Base-by-base conservation (phyloP, 2,797 vertebrate species). In the Heterohyrax brucei region DNA sequence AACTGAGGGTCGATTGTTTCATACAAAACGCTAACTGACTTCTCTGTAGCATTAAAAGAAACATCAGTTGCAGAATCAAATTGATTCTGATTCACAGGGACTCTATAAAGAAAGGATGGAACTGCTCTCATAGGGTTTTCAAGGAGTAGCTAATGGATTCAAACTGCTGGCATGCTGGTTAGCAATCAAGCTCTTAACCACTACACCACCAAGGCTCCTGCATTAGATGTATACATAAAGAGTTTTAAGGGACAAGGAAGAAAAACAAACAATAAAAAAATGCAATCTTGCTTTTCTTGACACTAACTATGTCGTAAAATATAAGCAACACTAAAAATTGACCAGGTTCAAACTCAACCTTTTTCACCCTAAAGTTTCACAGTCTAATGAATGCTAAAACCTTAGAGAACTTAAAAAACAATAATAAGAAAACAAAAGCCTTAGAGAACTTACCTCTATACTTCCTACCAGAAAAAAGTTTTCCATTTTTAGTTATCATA, bases 241-340 rank as follows among this genome's bases (percentile, higher is more conserved):
- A 97, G 87, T 76, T 97, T 87, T 98, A 96, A 97, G 89, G 48
- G 94, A 89, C 70, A 87, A 95, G 90, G 83, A 84, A 84, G 46
- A 97, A 98, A 98, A 98, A 97, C 73, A 98, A 98, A 92, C 0
- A 0, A 91, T 68, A 94, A 87, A 97, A 93, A 95, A 98, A 97
- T 94, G 62, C 56, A 96, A 96, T 88, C 76, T 97, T 39, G 16
- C 61, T 97, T 94, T 94, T 96, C 87, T 98, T 97, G 95, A 98
- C 95, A 96, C 93, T 94, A 94, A 94, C 95, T 98, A 98, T 98
- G 95, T 95, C 97, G 82, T 86, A 84, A 91, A 98, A 97, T 96
- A 98, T 98, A 98, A 98, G 93, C 88, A 98, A 98, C 96, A 95
- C 92, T 93, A 75, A 93, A 97, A 97, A 94, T 95, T 91, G n/a